phyloP scores from a whole-genome alignment of 2,888 invertebrate genomes.

The Conomelus anceps region DNA sequence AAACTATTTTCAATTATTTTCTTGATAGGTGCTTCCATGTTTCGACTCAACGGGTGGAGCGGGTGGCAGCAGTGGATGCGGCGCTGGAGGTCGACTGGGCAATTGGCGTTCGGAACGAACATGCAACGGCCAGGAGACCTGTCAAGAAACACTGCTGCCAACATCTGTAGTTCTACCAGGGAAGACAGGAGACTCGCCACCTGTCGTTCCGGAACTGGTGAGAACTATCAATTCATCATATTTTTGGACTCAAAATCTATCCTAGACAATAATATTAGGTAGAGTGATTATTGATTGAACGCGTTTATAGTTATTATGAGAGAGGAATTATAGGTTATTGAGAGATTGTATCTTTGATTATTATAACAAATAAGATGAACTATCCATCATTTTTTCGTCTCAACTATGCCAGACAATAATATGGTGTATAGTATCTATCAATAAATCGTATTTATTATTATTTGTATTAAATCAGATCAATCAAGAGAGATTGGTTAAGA shows the following conservation, averaged over 20 bases:
- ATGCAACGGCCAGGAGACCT: conserved; percentile 69
- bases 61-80: conserved; percentile 35
- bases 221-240: background rate
- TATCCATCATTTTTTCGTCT: no score
- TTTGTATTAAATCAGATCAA: no score
- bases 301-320: no score
- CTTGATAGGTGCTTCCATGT: conserved; percentile 53
- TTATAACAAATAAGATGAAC: background rate
- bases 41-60: conserved; percentile 43
- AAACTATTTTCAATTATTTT: no score
- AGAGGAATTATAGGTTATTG: no score
- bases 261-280: no score
- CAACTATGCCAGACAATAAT: no score
- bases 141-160: conserved; percentile 58
- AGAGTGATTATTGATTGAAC: no score
- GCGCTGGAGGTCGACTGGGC: conserved; percentile 39
- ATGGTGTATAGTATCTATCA: no score
- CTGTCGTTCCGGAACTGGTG: conserved; percentile 4
- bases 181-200: conserved; percentile 15
- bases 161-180: conserved; percentile 34
- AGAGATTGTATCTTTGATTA: background rate
- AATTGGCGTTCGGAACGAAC: conserved; percentile 59
- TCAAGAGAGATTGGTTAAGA: no score
- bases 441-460: no score
- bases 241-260: no score